Evolutionary conservation across 30 jellyfish, hydroid and myxozoan species (phyloP).

Genomic region (Cassiopea xamachana): DNA sequence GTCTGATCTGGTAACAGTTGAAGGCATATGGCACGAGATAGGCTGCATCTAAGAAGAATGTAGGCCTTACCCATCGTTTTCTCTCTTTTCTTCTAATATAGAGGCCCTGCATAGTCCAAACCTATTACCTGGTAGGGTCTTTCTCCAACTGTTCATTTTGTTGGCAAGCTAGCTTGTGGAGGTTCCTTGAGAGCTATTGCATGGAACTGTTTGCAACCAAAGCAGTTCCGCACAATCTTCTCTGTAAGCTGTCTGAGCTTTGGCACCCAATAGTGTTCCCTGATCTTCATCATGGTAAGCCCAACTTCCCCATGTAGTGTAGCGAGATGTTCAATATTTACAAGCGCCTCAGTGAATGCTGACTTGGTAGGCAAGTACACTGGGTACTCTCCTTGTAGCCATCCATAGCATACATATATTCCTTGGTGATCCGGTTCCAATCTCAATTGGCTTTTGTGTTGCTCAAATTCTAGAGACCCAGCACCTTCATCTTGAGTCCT

Average conservation of each 20-base stretch:
- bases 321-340: slow-evolving; percentile 16
- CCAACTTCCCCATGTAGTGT: slow-evolving; percentile 56
- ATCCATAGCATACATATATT: slow-evolving; percentile 21
- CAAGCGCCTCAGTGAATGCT: slow-evolving; percentile 48
- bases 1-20: slow-evolving; percentile 70
- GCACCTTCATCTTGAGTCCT: slow-evolving; percentile 36
- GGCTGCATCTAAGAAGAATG: slow-evolving; percentile 80
- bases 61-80: slow-evolving; percentile 61
- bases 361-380: slow-evolving; percentile 22
- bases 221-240: slow-evolving; percentile 10
- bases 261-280: slow-evolving; percentile 73
- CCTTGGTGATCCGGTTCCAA: slow-evolving; percentile 27
- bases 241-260: slow-evolving; percentile 40
- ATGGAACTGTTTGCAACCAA: slow-evolving; percentile 75
- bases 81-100: slow-evolving; percentile 19
- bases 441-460: not conserved
- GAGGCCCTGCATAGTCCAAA: slow-evolving; percentile 73
- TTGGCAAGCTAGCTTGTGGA: too few species aligned
- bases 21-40: slow-evolving; percentile 54
- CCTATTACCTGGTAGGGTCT: slow-evolving; percentile 64
- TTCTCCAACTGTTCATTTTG: slow-evolving; percentile 2
- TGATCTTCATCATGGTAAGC: slow-evolving; percentile 41
- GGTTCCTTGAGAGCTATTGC: slow-evolving; percentile 25
- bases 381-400: slow-evolving; percentile 39
- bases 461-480: slow-evolving; percentile 10